phyloP scores from a whole-genome alignment of 2,113 vertebrate genomes.

The Cnemophilus loriae region DNA sequence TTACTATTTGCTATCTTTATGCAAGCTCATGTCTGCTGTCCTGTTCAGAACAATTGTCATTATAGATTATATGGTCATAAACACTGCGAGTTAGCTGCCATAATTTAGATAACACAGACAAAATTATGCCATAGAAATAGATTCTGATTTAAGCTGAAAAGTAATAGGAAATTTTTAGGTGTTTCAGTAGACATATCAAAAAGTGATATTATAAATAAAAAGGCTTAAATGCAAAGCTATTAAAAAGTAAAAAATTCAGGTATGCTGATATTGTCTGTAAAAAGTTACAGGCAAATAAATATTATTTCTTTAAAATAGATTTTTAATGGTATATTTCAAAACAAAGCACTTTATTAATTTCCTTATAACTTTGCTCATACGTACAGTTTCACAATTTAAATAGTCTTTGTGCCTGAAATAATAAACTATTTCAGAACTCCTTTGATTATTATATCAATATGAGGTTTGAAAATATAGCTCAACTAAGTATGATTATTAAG shows the following conservation, averaged over 20 bases:
- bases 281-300: not conserved
- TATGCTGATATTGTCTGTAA: not conserved
- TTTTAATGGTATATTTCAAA: not conserved
- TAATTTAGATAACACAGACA: not conserved
- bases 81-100: not conserved
- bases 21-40: not conserved
- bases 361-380: not conserved
- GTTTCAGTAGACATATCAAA: not conserved
- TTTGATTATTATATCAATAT: not conserved
- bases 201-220: not conserved
- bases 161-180: not conserved
- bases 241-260: not conserved
- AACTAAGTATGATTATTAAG: not conserved
- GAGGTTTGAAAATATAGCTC: not conserved
- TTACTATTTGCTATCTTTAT: not conserved
- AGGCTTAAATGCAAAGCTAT: not conserved
- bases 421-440: not conserved
- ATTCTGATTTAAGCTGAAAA: not conserved
- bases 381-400: not conserved
- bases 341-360: not conserved
- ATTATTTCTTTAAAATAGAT: not conserved
- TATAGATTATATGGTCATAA: not conserved
- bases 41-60: not conserved
- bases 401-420: not conserved
- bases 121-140: not conserved